phyloP scores from a whole-genome alignment of 2,888 invertebrate genomes.

The Phragmatobia fuliginosa region DNA sequence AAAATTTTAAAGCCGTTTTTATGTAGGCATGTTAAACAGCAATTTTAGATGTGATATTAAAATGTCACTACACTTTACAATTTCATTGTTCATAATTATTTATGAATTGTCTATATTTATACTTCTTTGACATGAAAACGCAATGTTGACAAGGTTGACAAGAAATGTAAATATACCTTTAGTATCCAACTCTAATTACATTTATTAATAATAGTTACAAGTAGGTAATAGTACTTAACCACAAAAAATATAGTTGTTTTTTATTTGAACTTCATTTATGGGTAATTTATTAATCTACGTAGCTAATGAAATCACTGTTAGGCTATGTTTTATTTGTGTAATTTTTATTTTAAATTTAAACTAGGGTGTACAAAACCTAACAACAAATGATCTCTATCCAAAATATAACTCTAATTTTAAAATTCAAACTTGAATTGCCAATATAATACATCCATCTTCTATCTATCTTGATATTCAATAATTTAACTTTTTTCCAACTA shows the following conservation, averaged over 20 bases:
- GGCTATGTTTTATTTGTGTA: background rate
- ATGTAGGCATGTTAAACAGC: slow-evolving; percentile 23
- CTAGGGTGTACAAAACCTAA: background rate
- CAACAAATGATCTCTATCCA: background rate
- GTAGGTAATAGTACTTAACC: no score
- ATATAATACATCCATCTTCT: no score
- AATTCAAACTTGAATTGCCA: background rate
- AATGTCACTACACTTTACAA: background rate
- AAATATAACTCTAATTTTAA: background rate
- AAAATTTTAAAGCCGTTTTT: slow-evolving; percentile 48
- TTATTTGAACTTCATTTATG: background rate
- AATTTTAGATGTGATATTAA: slow-evolving; percentile 16
- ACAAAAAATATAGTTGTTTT: no score
- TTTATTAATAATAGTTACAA: background rate
- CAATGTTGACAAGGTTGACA: background rate
- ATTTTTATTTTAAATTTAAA: background rate
- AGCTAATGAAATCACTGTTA: background rate
- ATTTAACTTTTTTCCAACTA: no score
- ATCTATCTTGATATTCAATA: no score
- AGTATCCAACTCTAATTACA: no score
- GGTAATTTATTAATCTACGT: background rate
- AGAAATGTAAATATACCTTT: background rate
- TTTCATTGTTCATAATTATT: background rate
- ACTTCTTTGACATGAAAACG: background rate
- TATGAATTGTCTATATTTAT: background rate